Base-by-base conservation (phyloP, 2,888 invertebrate genomes). In the Nemotelus nigrinus region DNA sequence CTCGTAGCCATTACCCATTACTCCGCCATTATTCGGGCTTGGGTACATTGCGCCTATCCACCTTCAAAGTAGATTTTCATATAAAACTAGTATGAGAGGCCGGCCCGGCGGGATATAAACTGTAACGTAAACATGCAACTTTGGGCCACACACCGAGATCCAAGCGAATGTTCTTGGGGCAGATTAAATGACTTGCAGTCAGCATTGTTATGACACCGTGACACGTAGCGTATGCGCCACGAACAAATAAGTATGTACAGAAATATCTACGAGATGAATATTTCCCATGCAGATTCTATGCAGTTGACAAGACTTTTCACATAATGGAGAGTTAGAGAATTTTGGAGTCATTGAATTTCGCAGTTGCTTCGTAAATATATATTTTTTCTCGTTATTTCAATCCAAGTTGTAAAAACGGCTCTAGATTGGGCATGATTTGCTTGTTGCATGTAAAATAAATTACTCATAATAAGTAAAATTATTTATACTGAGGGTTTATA, bases 141-240 rank as follows among this genome's bases (percentile, higher is more conserved):
- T 67, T 67, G 64, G 76, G 76, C 79, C 79, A 77, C 79, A 79
- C 76, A 78, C 72, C 39, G 78, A 78, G 78, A 78, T 58, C 57
- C 58, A 60, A 63, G 45, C 70, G 67, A 76, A 8, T 65, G 67
- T 82, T 83, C 85, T 83, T 86, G 84, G 85, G 85, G 85, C 86
- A 86, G 86, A 86, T 86, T 86, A 86, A 86, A 86, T 86, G 86
- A 85, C 85, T 85, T 83, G 83, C 83, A 84, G 85, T 84, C 83
- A 83, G 83, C 83, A 78, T 60, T 79, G 77, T 79, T 74, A 55
- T 77, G 77, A 77, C 78, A 77, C 76, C 55, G 58, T 75, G 57
- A 43, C 75, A 60, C 67, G 53, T 41, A 47, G 10, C 4, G 53
- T 39, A 3, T 47, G 44, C 6, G 41, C 25, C 6, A 25, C 3